A percentile compares a stretch with the other conserved stretches of the same genome.
These are phyloP conservation scores for Chamaetylas fuelleborni DNA, from an alignment of 2,113 vertebrate genomes.

Conservation along the genomic window DNA sequence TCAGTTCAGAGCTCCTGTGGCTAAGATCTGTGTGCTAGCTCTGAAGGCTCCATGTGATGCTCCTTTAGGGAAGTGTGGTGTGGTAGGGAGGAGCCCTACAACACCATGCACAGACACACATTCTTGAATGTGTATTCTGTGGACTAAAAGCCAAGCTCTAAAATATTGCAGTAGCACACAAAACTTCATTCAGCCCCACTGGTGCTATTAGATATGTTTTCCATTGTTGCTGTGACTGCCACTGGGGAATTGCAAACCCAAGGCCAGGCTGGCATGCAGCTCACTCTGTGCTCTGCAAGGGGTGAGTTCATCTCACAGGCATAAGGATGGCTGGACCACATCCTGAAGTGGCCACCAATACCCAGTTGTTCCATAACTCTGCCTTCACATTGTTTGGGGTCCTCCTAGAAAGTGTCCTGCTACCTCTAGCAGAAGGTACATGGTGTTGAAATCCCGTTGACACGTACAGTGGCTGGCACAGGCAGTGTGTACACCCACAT, in stretches of 20 bases:
- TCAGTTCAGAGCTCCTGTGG: background rate
- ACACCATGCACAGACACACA: background rate
- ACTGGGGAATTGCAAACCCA: background rate
- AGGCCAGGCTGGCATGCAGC: background rate
- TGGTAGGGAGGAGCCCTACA: background rate
- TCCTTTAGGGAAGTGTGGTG: background rate
- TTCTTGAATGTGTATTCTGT: background rate
- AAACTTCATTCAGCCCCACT: background rate
- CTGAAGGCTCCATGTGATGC: background rate
- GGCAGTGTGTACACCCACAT: background rate
- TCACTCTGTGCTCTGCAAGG: background rate
- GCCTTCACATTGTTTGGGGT: background rate
- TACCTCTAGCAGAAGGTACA: background rate
- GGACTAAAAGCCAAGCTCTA: background rate
- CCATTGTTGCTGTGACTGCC: background rate
- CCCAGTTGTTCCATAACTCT: background rate
- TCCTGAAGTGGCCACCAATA: background rate
- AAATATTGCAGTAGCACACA: background rate
- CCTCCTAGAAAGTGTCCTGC: background rate
- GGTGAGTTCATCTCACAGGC: background rate
- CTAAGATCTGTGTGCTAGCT: background rate
- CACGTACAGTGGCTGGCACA: background rate
- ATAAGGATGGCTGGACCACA: background rate
- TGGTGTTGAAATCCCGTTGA: background rate
- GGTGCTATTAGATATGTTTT: background rate